Conservation (phyloP, 1,140 invertebrate genomes). For the Brachionus paranguensis region DNA sequence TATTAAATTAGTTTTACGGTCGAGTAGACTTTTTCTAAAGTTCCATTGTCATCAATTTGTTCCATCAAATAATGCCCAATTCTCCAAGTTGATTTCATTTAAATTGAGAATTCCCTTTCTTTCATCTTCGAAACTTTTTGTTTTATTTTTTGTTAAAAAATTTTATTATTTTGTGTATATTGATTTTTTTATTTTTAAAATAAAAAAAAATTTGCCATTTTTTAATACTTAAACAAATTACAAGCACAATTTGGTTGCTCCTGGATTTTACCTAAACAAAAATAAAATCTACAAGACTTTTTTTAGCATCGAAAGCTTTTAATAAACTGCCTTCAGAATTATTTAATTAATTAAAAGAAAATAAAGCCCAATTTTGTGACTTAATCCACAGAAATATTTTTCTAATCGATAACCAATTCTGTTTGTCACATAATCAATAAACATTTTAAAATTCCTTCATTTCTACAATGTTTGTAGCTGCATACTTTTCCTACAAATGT, state of each 20-base stretch:
- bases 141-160: no score
- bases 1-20: neutral
- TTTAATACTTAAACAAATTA: no score
- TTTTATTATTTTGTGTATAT: no score
- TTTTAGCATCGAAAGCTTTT: neutral
- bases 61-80: neutral
- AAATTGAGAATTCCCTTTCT: no score
- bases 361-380: neutral
- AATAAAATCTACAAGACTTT: no score
- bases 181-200: neutral
- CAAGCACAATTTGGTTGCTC: no score
- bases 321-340: neutral
- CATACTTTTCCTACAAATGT: neutral
- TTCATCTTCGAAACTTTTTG: no score
- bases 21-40: neutral
- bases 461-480: neutral
- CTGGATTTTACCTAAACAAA: no score
- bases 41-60: neutral
- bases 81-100: neutral
- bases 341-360: neutral
- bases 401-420: neutral
- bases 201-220: no score
- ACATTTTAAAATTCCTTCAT: neutral
- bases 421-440: neutral
- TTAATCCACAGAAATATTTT: neutral